Conservation (phyloP, 2,888 invertebrate species). For the Saturnia pavonia region DNA sequence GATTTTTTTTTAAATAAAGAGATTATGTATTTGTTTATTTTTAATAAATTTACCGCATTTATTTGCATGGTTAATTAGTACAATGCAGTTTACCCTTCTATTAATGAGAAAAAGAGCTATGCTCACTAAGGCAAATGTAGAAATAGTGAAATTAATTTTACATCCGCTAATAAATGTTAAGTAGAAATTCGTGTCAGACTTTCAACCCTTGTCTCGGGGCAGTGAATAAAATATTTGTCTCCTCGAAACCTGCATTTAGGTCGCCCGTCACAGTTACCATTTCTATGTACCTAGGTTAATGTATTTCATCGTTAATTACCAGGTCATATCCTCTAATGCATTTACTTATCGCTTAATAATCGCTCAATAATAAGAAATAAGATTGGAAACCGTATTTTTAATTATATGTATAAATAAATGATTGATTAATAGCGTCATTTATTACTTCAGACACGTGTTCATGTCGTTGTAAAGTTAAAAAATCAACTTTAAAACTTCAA, state of each 20-base stretch:
- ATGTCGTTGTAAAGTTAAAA: background rate
- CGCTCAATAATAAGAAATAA: background rate
- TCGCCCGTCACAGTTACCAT: conserved; percentile 10
- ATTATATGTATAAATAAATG: background rate
- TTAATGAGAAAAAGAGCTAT: background rate
- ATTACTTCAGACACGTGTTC: background rate
- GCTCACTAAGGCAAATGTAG: background rate
- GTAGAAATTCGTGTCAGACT: conserved; percentile 23
- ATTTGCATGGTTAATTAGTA: too few species aligned
- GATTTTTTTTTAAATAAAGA: too few species aligned
- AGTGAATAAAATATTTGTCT: conserved; percentile 24
- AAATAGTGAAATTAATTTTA: background rate
- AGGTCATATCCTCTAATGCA: background rate
- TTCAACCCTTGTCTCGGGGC: conserved; percentile 21
- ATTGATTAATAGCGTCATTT: background rate
- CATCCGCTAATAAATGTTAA: conserved; percentile 10
- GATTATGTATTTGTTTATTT: too few species aligned
- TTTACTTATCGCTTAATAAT: background rate
- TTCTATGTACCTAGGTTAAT: background rate
- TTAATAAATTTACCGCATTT: too few species aligned
- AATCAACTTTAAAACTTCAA: background rate
- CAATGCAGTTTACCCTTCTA: background rate
- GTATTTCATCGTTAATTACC: background rate
- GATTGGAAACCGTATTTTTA: background rate
- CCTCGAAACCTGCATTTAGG: conserved; percentile 12